Conservation (phyloP, 2,888 invertebrate genomes). For the Metellina segmentata region DNA sequence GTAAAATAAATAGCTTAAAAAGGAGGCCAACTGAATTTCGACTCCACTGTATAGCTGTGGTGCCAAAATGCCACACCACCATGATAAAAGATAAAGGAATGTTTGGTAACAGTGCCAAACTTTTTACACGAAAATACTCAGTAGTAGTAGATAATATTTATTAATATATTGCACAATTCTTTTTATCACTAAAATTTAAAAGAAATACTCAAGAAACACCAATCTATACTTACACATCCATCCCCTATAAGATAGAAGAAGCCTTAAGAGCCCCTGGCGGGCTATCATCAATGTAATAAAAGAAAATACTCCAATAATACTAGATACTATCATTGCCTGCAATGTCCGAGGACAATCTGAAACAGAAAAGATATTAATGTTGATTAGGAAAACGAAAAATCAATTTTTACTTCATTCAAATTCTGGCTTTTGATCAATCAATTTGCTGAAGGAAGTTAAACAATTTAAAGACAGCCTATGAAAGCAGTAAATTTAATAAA, state of each 20-base stretch:
- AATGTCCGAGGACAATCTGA: constrained; percentile 80
- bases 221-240: constrained; percentile 83
- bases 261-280: constrained; percentile 81
- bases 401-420: background rate
- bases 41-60: no score
- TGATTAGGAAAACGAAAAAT: background rate
- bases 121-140: no score
- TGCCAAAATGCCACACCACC: no score
- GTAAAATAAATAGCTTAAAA: no score
- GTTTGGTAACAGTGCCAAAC: no score
- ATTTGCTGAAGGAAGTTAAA: background rate
- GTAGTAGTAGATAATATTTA: no score
- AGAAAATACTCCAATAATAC: constrained; percentile 81
- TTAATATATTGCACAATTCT: no score
- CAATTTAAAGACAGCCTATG: background rate
- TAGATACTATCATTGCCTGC: constrained; percentile 80
- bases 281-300: constrained; percentile 81
- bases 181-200: no score
- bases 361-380: constrained; percentile 38
- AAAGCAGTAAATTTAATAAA: background rate
- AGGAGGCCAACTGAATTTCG: no score
- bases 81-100: no score
- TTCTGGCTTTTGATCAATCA: background rate
- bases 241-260: constrained; percentile 83
- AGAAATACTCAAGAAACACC: no score